phyloP scores from a whole-genome alignment of 2,113 vertebrate genomes.

The Bubo bubo region DNA sequence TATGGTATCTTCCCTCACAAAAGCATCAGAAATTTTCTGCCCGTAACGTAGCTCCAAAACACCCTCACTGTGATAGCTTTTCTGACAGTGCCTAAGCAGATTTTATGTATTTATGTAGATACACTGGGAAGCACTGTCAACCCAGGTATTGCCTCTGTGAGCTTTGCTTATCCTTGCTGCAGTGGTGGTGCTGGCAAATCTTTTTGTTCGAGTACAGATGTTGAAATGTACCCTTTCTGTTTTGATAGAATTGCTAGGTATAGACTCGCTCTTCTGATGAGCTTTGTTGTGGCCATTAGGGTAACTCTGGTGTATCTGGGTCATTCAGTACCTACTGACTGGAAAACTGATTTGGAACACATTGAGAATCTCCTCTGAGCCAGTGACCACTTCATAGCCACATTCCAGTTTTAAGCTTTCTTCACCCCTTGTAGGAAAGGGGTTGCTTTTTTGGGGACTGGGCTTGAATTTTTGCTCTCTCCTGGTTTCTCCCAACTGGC shows the following conservation, averaged over 20 bases:
- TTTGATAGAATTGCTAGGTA: background rate
- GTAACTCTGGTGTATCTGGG: background rate
- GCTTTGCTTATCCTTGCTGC: background rate
- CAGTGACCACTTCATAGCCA: background rate
- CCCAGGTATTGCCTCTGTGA: background rate
- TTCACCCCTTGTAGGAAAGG: background rate
- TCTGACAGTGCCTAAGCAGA: background rate
- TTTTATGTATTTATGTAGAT: background rate
- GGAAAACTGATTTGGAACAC: background rate
- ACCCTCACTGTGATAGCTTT: background rate
- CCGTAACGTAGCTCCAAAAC: background rate
- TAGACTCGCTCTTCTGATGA: background rate
- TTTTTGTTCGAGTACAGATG: background rate
- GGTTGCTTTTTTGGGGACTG: fast-evolving
- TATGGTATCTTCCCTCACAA: background rate
- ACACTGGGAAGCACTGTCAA: background rate
- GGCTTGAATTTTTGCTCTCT: background rate
- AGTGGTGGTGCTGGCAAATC: background rate
- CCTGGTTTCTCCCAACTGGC: background rate
- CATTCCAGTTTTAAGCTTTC: background rate
- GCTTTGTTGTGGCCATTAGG: background rate
- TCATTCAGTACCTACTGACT: background rate
- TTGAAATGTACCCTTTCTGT: background rate
- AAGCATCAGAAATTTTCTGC: background rate
- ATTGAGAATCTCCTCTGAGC: background rate